phyloP scores from a whole-genome alignment of 2,797 vertebrate species.

The Avahi laniger region DNA sequence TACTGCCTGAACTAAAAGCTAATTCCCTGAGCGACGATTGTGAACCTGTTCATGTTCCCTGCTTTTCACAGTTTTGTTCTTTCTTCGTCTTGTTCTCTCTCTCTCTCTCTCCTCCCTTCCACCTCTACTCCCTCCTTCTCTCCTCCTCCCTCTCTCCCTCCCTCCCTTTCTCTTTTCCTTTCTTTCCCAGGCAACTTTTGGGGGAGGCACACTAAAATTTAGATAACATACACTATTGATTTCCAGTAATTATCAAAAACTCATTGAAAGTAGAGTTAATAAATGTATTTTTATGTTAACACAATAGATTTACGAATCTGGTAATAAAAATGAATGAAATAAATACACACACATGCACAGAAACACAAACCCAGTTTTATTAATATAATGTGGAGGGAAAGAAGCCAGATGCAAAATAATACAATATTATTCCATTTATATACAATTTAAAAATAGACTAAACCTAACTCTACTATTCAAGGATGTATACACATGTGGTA shows the following conservation, averaged over 20 bases:
- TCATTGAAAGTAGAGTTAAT: background rate
- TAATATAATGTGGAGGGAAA: background rate
- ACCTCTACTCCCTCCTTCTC: too few species aligned
- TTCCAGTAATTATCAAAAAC: background rate
- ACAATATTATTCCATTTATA: background rate
- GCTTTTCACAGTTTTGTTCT: background rate
- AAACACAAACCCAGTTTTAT: background rate
- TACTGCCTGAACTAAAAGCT: background rate
- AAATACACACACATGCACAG: background rate
- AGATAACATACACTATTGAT: background rate
- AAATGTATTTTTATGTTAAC: background rate
- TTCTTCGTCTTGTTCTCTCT: background rate
- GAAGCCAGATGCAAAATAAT: background rate
- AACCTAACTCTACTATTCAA: background rate
- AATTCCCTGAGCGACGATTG: background rate
- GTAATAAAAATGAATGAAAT: background rate
- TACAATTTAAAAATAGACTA: background rate
- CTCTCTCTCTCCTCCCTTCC: background rate
- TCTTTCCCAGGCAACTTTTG: background rate
- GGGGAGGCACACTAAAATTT: background rate
- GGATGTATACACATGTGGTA: background rate
- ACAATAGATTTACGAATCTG: background rate
- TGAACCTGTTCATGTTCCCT: background rate
- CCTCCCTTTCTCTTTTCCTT: background rate
- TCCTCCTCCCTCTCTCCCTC: background rate